Evolutionary conservation across 2,113 vertebrate genomes (phyloP), one percentile per base, ranked within the genome.

Genomic region (Damaliscus lunatus): DNA sequence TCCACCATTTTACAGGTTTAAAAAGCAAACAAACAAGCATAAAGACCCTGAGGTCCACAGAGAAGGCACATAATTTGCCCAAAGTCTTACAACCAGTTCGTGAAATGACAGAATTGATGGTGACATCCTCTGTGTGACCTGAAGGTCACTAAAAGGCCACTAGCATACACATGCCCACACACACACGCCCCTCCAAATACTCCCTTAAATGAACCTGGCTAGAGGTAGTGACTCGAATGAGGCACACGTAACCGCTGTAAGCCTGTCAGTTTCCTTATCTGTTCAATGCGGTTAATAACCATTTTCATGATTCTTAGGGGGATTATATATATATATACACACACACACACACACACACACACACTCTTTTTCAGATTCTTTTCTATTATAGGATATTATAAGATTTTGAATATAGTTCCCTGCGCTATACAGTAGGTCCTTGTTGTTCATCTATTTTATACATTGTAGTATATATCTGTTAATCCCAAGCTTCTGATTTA

Each of bases 261-360:
- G 78, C 46, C 67, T 13, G 14, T 90, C 59, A 50, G 50, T 82
- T 93, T 82, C 33, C 33, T 86, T 43, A 81, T 33, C 83, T 91
- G 64, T 78, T 90, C 78, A 86, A 55, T 82, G 87, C 59, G 40
- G 4, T 17, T 50, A 59, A 83, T 52, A 19, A n/a, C 19, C 11
- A 17, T 50, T 85, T 74, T 25, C 19, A 59, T 21, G 17, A 31
- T 60, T 67, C 23, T 78, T 19, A 55, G 55, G 40, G 36, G 7
- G 25, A 43, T 67, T 94, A 52, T n/a, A 43, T 5, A 17, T 12
- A 29, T 10, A 40, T 17, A 48, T 19, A 11, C 11, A 80, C 6
- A 16, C 1, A 55, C 0, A 55, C 1, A 55, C 15, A 3, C 53
- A 48, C 27, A 46, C 29, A 16, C 7, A 5, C 25, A 50, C 9